Base-by-base conservation (phyloP, 1,140 invertebrate genomes). In the Plectrocnemia conspersa region DNA sequence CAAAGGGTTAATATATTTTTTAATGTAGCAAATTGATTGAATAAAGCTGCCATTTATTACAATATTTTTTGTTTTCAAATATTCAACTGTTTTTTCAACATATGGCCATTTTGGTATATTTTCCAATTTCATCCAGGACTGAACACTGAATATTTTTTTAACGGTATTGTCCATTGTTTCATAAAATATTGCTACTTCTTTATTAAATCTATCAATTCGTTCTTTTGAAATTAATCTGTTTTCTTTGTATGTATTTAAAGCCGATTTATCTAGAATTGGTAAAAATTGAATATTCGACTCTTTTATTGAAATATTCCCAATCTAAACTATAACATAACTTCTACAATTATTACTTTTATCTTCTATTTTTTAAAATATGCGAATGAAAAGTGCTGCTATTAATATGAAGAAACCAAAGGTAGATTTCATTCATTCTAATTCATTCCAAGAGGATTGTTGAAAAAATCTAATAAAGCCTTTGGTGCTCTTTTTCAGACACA, bases 201-300 rank as follows among this genome's bases (percentile, higher is more conserved):
- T 29, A 29, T 29, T 29, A 29, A 29, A 29, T 29, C n/a, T n/a
- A 29, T 29, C 27, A 29, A 29, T 29, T 29, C n/a, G 27, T 7
- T n/a, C n/a, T n/a, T 7, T 29, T 29, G 27, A 9, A 38, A 38
- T 38, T 38, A 38, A 13, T 38, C 35, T 16, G 13, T 16, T 38
- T 15, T 38, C 35, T 38, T 38, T 38, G 35, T 38, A 38, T 38
- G 35, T 38, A 38, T 38, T 38, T 38, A 38, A 38, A 38, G 18
- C 18, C 18, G 18, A 38, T 38, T 38, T 9, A 5, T 13, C 35
- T 38, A 13, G 35, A 13, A 13, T 38, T 10, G 35, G 35, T 38
- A 38, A 38, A 16, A 38, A 38, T 38, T 38, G 15, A 29, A 29
- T 29, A 7, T 29, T 29, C n/a, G 27, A 29, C 27, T 29, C n/a